Evolutionary conservation across 1,140 invertebrate genomes (phyloP).

Genomic region (Hirudo medicinalis): DNA sequence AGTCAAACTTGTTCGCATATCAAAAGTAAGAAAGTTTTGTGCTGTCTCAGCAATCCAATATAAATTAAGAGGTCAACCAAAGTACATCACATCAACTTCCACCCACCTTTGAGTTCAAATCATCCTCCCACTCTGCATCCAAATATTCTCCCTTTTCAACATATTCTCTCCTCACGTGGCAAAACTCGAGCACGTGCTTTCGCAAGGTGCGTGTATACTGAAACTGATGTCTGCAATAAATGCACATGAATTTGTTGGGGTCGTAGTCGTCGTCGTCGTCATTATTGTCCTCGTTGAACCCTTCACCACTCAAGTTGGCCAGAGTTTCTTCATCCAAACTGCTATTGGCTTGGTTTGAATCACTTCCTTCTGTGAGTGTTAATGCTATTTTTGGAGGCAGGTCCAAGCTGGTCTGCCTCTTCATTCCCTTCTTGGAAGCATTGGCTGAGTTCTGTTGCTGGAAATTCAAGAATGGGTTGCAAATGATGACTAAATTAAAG

Average conservation of each 20-base stretch:
- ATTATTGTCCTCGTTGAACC: constrained; percentile 11
- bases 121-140: constrained; percentile 22
- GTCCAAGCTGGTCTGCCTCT: neutral
- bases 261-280: constrained; percentile 22
- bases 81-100: too few relatives aligned
- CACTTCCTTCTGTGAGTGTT: constrained; percentile 1
- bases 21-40: neutral
- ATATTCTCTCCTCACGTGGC: constrained; percentile 17
- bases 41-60: neutral
- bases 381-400: neutral
- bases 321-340: neutral
- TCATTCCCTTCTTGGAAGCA: neutral
- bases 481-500: too few relatives aligned
- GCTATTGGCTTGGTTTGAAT: constrained; percentile 1
- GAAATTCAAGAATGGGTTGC: too few relatives aligned
- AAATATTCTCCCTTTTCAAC: constrained; percentile 19
- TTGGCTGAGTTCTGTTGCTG: too few relatives aligned
- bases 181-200: constrained; percentile 22
- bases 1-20: neutral
- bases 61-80: too few relatives aligned
- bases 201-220: constrained; percentile 20
- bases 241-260: constrained; percentile 24
- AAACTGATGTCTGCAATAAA: constrained; percentile 23
- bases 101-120: constrained; percentile 9
- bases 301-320: constrained; percentile 1